phyloP scores from a whole-genome alignment of 64 coral and sea anemone species.

The Porites lutea region DNA sequence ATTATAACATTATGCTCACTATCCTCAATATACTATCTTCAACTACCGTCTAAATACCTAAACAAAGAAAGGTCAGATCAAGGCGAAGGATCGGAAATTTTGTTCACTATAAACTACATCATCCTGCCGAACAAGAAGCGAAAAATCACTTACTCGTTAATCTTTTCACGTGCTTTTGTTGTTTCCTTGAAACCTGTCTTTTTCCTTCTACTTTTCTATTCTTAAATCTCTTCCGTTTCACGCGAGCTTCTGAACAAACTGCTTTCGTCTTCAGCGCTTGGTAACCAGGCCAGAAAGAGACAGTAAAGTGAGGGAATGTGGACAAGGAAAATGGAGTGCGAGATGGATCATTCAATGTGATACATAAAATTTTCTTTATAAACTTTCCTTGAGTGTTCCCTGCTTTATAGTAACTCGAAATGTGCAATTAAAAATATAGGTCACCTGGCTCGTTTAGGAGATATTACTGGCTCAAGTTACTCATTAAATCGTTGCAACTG shows the following conservation, averaged over 20 bases:
- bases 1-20: slow-evolving; percentile 16
- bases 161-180: slow-evolving; percentile 58
- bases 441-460: no score
- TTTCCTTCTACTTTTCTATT: not conserved
- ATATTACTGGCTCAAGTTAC: no score
- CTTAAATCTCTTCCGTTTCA: not conserved
- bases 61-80: slow-evolving; percentile 35
- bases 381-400: no score
- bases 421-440: no score
- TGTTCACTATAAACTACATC: slow-evolving; percentile 41
- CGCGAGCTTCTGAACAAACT: no score
- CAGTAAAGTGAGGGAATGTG: no score
- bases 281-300: not conserved
- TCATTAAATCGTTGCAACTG: no score
- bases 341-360: no score
- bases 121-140: slow-evolving; percentile 14
- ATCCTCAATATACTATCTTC: slow-evolving; percentile 6
- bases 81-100: slow-evolving; percentile 42
- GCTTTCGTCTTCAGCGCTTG: not conserved
- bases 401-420: no score
- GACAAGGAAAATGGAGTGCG: no score
- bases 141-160: slow-evolving; percentile 70
- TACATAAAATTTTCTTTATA: no score
- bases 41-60: not conserved
- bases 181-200: slow-evolving; percentile 33